These are phyloP conservation scores for Paguma larvata DNA, from an alignment of 2,797 vertebrate species.

Conservation along the genomic window DNA sequence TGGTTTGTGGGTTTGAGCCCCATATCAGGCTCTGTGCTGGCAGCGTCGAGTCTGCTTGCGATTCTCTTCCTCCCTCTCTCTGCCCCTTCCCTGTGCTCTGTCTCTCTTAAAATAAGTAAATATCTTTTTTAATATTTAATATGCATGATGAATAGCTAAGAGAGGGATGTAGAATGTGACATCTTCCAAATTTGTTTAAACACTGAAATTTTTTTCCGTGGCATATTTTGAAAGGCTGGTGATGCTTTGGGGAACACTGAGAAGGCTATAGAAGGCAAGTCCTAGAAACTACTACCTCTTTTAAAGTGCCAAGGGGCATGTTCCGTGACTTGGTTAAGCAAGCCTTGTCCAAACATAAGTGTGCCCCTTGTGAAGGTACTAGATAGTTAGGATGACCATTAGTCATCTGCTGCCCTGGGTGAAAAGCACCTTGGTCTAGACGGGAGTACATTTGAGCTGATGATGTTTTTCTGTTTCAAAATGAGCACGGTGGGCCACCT, in stretches of 20 bases:
- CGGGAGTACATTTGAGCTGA: background rate
- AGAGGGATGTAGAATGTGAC: background rate
- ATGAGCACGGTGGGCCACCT: background rate
- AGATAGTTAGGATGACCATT: background rate
- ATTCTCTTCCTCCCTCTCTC: too few species aligned
- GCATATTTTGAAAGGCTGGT: background rate
- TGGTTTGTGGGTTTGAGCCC: too few species aligned
- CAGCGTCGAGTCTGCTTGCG: too few species aligned
- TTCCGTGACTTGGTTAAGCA: background rate
- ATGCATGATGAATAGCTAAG: background rate
- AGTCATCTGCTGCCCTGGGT: background rate
- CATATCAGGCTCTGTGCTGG: too few species aligned
- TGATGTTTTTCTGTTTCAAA: background rate
- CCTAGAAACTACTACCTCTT: background rate
- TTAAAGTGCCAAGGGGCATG: background rate
- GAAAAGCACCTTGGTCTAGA: background rate
- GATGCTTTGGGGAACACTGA: background rate
- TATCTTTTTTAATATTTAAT: too few species aligned
- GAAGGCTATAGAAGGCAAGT: background rate
- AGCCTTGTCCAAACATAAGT: background rate
- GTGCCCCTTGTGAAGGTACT: background rate
- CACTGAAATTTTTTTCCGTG: background rate
- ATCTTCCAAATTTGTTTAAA: background rate
- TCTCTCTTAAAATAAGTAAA: too few species aligned
- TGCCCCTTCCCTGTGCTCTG: too few species aligned